Evolutionary conservation across 2,888 invertebrate genomes (phyloP), one percentile per base, ranked within the genome.

Genomic region (Sinelater perroti): DNA sequence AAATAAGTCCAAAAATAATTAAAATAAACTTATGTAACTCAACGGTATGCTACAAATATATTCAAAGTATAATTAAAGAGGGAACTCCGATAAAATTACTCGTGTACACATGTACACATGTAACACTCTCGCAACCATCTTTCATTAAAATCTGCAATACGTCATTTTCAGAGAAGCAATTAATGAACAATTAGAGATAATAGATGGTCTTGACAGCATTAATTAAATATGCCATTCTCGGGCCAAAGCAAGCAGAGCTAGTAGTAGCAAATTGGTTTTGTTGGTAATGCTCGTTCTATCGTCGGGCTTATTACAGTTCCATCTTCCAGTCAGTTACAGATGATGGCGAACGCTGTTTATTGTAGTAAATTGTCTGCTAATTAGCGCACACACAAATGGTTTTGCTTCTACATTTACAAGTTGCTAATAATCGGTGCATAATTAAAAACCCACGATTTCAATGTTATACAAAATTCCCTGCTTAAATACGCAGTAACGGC

Each of bases 141-240:
- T 28, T 28, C 28, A 28, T 28, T 28, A n/a, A 5, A 28, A 28
- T 10, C n/a, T 24, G 40, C 14, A 17, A 40, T 40, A 24, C 20
- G 40, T 40, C 40, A 40, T 40, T 40, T 40, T 16, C 40, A 14
- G 40, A 7, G 24, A 13, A 40, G 24, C 44, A 52, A 52, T 52
- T 52, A 53, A 45, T 53, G 45, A 45, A 53, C 53, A 53, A 53
- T 46, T 46, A 46, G 35, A 46, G 35, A 33, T 53, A 45, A 53
- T 53, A 36, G 53, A 53, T 53, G 44, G 45, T 53, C 53, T 53
- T 53, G 53, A 53, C 53, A 53, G 36, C 36, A 35, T 53, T 53
- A 53, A 53, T 53, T 53, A 53, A 46, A 53, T 53, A 53, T 53
- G 53, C 45, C 53, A 53, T 52, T 52, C 44, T 33, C 30, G 42